phyloP scores from a whole-genome alignment of 2,113 vertebrate genomes.

The Erinaceus europaeus region DNA sequence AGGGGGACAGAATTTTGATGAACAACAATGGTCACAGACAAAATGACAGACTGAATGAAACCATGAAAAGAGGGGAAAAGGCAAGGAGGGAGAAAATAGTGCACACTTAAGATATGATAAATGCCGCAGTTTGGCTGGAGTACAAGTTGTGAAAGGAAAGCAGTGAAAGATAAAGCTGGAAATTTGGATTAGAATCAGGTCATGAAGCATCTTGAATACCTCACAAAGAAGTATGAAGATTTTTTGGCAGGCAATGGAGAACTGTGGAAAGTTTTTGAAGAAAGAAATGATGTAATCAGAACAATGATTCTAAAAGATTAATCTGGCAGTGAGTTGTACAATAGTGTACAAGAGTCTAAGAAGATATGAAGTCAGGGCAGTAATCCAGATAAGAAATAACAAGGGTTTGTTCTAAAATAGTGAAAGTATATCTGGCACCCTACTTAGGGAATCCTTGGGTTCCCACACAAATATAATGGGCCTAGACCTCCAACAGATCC shows the following conservation, averaged over 20 bases:
- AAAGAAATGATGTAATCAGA: slow-evolving; percentile 51
- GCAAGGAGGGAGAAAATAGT: neutral
- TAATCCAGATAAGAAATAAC: slow-evolving; percentile 38
- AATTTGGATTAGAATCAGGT: slow-evolving; percentile 28
- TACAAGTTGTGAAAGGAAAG: neutral
- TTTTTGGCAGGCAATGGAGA: neutral
- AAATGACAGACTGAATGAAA: slow-evolving; percentile 22
- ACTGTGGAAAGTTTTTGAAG: slow-evolving; percentile 18
- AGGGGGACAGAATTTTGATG: neutral
- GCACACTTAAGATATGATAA: neutral
- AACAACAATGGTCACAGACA: neutral
- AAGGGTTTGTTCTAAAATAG: neutral
- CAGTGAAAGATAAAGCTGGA: neutral
- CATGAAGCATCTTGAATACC: neutral
- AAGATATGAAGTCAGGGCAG: slow-evolving; percentile 8
- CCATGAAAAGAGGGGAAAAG: slow-evolving; percentile 7
- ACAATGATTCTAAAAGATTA: slow-evolving; percentile 51
- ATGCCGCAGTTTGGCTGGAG: neutral
- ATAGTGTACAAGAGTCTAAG: slow-evolving; percentile 36
- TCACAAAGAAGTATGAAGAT: slow-evolving; percentile 1
- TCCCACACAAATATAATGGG: no score
- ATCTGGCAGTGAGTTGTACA: slow-evolving; percentile 26
- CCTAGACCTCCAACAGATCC: no score
- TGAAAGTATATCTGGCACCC: neutral
- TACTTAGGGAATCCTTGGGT: no score